phyloP scores from a whole-genome alignment of 2,113 vertebrate genomes.

The Actenoides hombroni region DNA sequence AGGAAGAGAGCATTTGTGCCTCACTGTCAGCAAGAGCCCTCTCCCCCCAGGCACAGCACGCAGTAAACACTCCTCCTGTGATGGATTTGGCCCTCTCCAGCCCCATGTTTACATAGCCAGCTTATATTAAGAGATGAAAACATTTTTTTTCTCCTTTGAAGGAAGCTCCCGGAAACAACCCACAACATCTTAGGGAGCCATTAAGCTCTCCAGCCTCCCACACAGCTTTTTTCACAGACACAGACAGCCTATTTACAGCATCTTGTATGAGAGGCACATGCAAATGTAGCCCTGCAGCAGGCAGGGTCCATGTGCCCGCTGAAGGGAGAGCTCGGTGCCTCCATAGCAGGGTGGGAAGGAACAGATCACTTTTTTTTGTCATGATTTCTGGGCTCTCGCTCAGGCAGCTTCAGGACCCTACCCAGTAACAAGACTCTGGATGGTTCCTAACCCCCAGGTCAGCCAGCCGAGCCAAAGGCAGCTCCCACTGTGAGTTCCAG shows the following conservation, averaged over 20 bases:
- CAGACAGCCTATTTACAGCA: not conserved
- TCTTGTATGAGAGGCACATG: not conserved
- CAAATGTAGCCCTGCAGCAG: not conserved
- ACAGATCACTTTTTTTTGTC: not conserved
- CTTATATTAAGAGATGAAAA: constrained; percentile 43
- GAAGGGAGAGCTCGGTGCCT: not conserved
- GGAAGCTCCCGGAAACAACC: constrained; percentile 27
- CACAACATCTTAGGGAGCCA: not conserved
- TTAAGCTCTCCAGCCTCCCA: constrained; percentile 12
- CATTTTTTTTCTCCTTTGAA: constrained; percentile 34
- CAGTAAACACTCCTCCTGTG: not conserved
- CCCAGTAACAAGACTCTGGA: not conserved
- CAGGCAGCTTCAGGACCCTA: not conserved
- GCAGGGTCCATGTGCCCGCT: fast-evolving
- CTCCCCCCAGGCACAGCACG: not conserved
- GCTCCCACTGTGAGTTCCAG: not conserved
- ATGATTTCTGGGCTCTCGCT: not conserved
- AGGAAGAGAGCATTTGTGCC: not conserved
- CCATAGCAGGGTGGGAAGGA: not conserved
- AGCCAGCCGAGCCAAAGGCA: not conserved
- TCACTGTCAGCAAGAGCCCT: not conserved
- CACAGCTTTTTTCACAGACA: not conserved
- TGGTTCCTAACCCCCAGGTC: not conserved
- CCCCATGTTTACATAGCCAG: constrained; percentile 13
- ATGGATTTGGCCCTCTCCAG: constrained; percentile 3